Evolutionary conservation across 2,113 vertebrate species (phyloP).

Genomic region (Struthidea cinerea): DNA sequence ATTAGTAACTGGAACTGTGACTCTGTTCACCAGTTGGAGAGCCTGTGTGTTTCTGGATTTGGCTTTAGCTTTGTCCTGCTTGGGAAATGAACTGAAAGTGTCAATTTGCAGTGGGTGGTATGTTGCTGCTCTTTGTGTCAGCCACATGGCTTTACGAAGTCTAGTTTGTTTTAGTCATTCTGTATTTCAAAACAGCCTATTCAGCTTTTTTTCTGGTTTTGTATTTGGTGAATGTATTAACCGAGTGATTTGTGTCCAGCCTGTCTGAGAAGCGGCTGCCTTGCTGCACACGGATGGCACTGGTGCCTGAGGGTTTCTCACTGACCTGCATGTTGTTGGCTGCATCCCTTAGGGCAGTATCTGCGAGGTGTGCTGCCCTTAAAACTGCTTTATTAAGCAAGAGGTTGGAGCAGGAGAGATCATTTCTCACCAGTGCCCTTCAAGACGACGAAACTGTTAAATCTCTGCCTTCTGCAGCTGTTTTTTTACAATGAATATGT

Average conservation of each 20-base stretch:
- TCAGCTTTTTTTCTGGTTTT: background rate
- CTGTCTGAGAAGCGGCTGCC: background rate
- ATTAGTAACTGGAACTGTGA: background rate
- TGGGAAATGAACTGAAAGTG: background rate
- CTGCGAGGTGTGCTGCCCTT: background rate
- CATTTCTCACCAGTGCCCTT: background rate
- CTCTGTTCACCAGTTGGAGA: background rate
- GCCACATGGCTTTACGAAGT: background rate
- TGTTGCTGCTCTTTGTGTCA: background rate
- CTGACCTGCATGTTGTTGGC: accelerated
- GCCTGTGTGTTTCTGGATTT: background rate
- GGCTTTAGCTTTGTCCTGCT: background rate
- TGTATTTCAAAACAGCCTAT: background rate
- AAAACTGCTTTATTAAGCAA: background rate
- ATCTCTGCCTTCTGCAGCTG: background rate
- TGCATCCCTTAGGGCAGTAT: background rate
- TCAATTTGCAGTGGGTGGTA: accelerated
- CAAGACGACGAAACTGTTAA: background rate
- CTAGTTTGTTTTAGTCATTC: background rate
- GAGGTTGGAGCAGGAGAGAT: background rate
- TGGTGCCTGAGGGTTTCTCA: background rate
- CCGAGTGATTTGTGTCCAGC: background rate
- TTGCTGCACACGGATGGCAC: background rate
- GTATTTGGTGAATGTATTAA: background rate
- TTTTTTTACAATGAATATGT: background rate